Base-by-base conservation (phyloP, 2,797 vertebrate species). In the Gobionotothen gibberifrons region DNA sequence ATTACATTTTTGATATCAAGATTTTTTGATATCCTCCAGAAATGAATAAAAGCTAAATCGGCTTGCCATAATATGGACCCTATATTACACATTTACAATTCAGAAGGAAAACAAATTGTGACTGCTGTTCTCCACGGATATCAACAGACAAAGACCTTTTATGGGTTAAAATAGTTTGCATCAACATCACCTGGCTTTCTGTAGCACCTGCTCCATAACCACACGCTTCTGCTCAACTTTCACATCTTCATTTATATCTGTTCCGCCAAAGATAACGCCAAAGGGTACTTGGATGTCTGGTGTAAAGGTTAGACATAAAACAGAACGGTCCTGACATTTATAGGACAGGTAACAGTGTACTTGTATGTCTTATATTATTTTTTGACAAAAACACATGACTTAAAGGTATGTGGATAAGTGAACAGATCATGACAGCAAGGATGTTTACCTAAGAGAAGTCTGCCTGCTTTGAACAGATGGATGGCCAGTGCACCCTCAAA, bases 241-340 rank as follows among this genome's bases (percentile, higher is more conserved):
- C 61, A 94, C 78, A n/a, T 99, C 97, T 94, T 99, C 97, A 79
- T 99, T 99, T 75, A 99, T 82, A 79, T 99, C 98, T 0, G 98
- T 99, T 82, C 98, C 98, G 4, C 98, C 98, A 85, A 99, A 98
- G 88, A 99, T 93, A 65, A 98, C 85, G 0, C 97, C 97, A 63
- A 97, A 99, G 21, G 97, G 97, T 53, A 97, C 82, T 14, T 83
- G 79, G 32, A 87, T 90, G 40, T 96, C 98, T 99, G 89, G 63
- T 85, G 83, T 69, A 60, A 87, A 84, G 60, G 65, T 74, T 13
- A 88, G 56, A 85, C 73, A 89, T 60, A 78, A 72, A 72, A 81
- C 62, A 83, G 16, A 79, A 70, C 68, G 17, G 21, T 43, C 56
- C 16, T 76, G 44, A 69, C 67, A 67, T 62, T 57, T 60, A 14